These are phyloP conservation scores for Sparus aurata DNA, from an alignment of 2,797 vertebrate genomes.

Conservation along the genomic window DNA sequence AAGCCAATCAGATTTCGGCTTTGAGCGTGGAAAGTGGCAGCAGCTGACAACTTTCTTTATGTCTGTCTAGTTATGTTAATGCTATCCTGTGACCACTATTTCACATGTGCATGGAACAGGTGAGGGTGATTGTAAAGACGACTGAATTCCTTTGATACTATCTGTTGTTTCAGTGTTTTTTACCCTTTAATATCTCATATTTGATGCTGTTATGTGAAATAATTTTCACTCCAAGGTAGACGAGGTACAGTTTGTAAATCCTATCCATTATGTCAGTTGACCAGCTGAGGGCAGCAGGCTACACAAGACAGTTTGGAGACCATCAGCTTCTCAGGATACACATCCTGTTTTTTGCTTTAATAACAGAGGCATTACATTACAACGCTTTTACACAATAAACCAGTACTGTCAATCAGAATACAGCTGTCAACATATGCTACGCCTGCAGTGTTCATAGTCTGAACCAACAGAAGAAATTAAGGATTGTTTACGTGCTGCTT, in stretches of 20 bases:
- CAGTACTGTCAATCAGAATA: background rate
- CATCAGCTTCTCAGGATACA: background rate
- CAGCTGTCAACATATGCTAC: background rate
- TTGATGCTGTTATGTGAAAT: background rate
- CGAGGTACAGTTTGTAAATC: background rate
- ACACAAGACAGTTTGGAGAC: background rate
- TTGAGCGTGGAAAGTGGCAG: background rate
- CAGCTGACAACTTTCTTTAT: background rate
- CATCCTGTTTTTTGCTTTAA: background rate
- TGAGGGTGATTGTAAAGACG: background rate
- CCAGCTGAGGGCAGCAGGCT: slow-evolving; percentile 60
- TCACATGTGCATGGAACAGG: background rate
- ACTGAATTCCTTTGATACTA: background rate
- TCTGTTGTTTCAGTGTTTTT: background rate
- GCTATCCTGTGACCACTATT: background rate
- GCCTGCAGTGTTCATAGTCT: slow-evolving; percentile 3
- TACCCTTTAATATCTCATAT: background rate
- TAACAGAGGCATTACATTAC: background rate
- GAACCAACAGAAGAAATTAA: slow-evolving; percentile 5
- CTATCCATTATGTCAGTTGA: background rate
- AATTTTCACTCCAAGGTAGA: background rate
- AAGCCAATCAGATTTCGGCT: slow-evolving; percentile 38
- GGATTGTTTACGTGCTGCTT: background rate
- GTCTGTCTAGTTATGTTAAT: background rate
- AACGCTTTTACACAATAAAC: background rate